Evolutionary conservation across 2,888 invertebrate genomes (phyloP), one percentile per base, ranked within the genome.

Genomic region (Congeria kusceri): DNA sequence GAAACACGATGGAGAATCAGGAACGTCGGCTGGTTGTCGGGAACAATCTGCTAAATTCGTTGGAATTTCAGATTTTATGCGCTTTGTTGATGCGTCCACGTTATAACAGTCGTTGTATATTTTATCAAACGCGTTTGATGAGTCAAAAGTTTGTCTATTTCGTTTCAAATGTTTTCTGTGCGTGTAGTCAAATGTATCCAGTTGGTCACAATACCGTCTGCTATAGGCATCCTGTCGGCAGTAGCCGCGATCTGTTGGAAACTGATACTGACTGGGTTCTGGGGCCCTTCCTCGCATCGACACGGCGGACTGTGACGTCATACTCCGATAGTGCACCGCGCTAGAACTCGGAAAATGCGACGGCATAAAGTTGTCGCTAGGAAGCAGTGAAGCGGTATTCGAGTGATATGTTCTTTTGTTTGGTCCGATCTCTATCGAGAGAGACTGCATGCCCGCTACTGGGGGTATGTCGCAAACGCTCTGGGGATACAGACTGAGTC

Each of bases 341-440:
- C 39, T 39, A 11, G 39, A 13, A 11, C 11, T 9, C 15, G 71
- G 58, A 47, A 32, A 53, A 20, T 53, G 53, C 53, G 53, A 23
- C 53, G 20, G 53, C 53, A 18, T 9, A 53, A 20, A 53, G 25
- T 15, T 20, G 23, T 80, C 76, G 27, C 72, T 76, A 39, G 76
- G 72, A 53, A 68, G 68, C 27, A 69, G 65, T 0, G 72, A 65
- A 47, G 64, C 72, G 25, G 59, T 69, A 58, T 56, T 71, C 39
- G 71, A 53, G 32, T 81, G 65, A 32, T 69, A 70, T 25, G 76
- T 27, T 29, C 69, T 73, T 67, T 83, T 80, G 47, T 83, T 83
- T 5, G 83, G 75, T 61, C 65, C 83, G 11, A 83, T 83, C 47
- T 83, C 83, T 25, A 83, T 83, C 0, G 83, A 83, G 3, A 83